Evolutionary conservation across 2,113 vertebrate species (phyloP).

Genomic region (Halichoerus grypus): DNA sequence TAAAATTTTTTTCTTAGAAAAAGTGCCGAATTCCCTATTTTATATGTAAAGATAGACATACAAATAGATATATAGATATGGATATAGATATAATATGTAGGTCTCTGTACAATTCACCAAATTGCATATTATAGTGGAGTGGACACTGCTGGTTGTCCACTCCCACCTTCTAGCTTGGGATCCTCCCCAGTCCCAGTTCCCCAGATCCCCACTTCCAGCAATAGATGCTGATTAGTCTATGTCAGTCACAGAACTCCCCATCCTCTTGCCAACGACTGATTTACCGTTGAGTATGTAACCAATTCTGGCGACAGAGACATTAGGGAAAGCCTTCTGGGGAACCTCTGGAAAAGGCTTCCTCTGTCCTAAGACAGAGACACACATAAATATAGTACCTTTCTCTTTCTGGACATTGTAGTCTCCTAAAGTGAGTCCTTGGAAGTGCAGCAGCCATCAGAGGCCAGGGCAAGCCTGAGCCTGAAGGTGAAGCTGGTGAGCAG

Average conservation of each 20-base stretch:
- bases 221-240: neutral
- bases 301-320: neutral
- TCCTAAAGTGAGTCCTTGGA: neutral
- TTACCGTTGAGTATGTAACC: neutral
- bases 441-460: neutral
- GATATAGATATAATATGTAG: neutral
- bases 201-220: neutral
- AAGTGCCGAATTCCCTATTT: neutral
- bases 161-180: neutral
- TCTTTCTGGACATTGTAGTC: neutral
- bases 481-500: neutral
- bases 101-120: neutral
- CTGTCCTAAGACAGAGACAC: neutral
- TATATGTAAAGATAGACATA: neutral
- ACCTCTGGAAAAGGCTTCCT: neutral
- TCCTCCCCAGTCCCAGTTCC: neutral
- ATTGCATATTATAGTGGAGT: neutral
- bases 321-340: neutral
- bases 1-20: conserved; percentile 16
- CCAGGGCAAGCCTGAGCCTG: rapidly evolving
- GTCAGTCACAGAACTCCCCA: neutral
- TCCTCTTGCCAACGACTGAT: neutral
- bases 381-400: neutral
- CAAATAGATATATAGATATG: neutral
- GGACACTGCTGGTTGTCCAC: neutral